phyloP scores from a whole-genome alignment of 2,797 vertebrate species.

The Gephyroberyx darwinii region DNA sequence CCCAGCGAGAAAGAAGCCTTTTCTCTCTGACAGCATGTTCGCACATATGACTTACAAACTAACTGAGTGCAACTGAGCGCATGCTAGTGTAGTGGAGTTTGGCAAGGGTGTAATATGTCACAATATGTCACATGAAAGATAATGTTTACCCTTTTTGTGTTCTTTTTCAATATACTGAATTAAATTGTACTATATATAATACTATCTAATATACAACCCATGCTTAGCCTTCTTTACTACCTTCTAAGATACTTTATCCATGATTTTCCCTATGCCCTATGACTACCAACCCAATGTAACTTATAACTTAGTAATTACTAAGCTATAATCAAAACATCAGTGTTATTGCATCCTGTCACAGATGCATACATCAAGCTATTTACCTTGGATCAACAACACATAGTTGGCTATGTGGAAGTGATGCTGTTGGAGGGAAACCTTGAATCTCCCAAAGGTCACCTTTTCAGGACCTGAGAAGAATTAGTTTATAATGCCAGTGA shows the following conservation, averaged over 20 bases:
- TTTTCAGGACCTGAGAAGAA: background rate
- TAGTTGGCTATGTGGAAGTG: background rate
- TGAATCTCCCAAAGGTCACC: background rate
- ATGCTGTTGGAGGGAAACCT: background rate
- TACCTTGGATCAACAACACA: background rate
- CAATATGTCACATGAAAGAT: background rate
- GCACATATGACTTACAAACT: background rate
- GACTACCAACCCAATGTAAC: conserved; percentile 6
- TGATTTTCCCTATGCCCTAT: conserved; percentile 10
- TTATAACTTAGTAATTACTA: conserved; percentile 14
- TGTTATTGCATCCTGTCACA: conserved; percentile 12
- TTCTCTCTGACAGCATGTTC: conserved; percentile 35
- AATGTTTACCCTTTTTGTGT: no score
- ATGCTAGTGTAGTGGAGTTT: conserved; percentile 2
- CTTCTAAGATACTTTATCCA: background rate
- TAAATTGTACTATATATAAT: background rate
- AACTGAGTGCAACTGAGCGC: conserved; percentile 27
- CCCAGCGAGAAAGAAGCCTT: conserved; percentile 38
- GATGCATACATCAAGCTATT: background rate
- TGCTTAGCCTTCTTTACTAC: background rate
- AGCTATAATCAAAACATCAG: background rate
- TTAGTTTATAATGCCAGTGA: background rate
- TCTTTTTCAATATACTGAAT: no score
- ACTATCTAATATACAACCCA: background rate
- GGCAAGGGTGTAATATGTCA: background rate